Base-by-base conservation (phyloP, 2,888 invertebrate genomes). In the Dermolepida albohirtum region DNA sequence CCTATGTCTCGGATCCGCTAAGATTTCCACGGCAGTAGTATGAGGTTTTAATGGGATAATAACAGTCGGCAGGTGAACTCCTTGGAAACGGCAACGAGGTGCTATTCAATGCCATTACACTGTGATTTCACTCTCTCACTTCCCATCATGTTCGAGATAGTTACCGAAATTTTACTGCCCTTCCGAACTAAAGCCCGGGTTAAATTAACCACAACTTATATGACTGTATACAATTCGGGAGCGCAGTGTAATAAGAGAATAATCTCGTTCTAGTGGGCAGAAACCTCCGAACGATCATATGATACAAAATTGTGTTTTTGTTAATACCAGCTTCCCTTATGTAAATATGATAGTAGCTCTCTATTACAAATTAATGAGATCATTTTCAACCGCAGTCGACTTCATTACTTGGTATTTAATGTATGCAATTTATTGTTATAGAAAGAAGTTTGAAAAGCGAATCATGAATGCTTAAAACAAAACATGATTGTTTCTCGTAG, bases 51-150 rank as follows among this genome's bases (percentile, higher is more conserved):
- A 70, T 69, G 71, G 70, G 59, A 68, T 73, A 73, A 71, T 71
- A 73, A 71, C 69, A 69, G 69, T 64, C 66, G 70, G 69, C 69
- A 71, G 69, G 72, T 70, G 66, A 72, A 70, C 65, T 52, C 66
- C 57, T 49, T 55, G 64, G 67, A 67, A 63, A 51, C 64, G 67
- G 64, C 67, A 67, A 67, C 63, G 67, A 67, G 62, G 62, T 67
- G 63, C 63, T 55, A 62, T 63, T 64, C 62, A 43, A 49, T 62
- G 64, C 52, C 64, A 62, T 64, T 67, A 59, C 67, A 43, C 43
- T 43, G 67, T 63, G 67, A 67, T 67, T 67, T 63, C 67, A 55
- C 67, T 44, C 67, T 52, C 63, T 63, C 52, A 43, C 64, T 52
- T 54, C 64, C 52, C 64, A 52, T 54, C 64, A 64, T 44, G 49